A percentile compares a stretch with the other conserved stretches of the same genome.
Conservation (phyloP, 2,113 vertebrate genomes). For the Sturnus vulgaris region DNA sequence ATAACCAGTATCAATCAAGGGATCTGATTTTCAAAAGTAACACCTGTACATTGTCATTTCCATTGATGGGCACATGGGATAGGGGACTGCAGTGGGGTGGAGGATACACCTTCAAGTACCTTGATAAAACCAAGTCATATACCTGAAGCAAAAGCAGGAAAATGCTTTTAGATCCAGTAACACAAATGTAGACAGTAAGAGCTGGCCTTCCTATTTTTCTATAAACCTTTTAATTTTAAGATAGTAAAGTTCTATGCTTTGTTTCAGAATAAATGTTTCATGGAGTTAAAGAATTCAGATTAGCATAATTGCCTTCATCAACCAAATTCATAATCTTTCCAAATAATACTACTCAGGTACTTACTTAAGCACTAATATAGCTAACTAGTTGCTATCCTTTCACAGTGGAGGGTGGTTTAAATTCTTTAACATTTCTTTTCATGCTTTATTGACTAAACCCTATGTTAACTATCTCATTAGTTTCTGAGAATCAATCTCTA, state of each 20-base stretch:
- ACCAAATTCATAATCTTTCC: not conserved
- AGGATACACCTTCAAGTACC: not conserved
- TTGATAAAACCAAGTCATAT: not conserved
- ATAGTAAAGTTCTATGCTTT: not conserved
- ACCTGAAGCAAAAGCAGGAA: not conserved
- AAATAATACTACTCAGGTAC: not conserved
- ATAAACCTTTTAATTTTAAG: not conserved
- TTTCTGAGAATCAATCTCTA: not conserved
- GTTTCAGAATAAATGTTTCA: not conserved
- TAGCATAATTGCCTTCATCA: not conserved
- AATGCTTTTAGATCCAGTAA: not conserved
- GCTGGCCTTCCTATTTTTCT: not conserved
- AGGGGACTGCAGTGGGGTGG: not conserved
- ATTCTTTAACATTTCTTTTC: not conserved
- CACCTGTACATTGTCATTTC: not conserved
- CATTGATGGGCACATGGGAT: accelerated
- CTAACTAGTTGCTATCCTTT: not conserved
- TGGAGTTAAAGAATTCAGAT: not conserved
- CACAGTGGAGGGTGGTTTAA: not conserved
- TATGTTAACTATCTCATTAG: not conserved
- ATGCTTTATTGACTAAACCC: not conserved
- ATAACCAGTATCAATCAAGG: not conserved
- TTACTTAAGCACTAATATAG: not conserved
- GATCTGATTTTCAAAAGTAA: not conserved
- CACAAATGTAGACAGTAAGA: not conserved